These are phyloP conservation scores for Petrolisthes cinctipes DNA, from an alignment of 2,888 invertebrate genomes.

Conservation along the genomic window DNA sequence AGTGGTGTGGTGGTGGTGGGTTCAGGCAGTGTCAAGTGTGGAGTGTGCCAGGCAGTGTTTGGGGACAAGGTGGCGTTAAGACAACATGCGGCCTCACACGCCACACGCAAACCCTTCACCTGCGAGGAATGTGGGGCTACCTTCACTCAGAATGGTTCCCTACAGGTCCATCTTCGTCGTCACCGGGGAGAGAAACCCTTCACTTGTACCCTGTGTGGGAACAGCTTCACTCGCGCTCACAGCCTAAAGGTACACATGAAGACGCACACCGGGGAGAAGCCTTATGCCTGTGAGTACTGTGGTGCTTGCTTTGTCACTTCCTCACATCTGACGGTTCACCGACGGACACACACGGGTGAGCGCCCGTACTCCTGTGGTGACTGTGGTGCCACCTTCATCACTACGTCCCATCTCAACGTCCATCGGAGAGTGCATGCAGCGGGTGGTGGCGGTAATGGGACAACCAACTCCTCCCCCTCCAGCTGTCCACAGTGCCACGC, in stretches of 20 bases:
- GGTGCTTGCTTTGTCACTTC: slow-evolving; percentile 64
- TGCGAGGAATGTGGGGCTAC: slow-evolving; percentile 65
- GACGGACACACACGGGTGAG: slow-evolving; percentile 64
- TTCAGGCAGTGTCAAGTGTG: slow-evolving; percentile 54
- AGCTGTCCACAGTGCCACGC: slow-evolving; percentile 61
- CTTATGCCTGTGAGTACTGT: slow-evolving; percentile 64
- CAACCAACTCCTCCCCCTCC: slow-evolving; percentile 36
- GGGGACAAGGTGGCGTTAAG: slow-evolving; percentile 50
- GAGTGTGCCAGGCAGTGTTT: slow-evolving; percentile 57
- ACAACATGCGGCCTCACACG: slow-evolving; percentile 61
- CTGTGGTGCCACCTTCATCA: slow-evolving; percentile 64
- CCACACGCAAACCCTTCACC: slow-evolving; percentile 57
- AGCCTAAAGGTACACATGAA: slow-evolving; percentile 65
- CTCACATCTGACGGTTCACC: slow-evolving; percentile 64
- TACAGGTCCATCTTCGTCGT: slow-evolving; percentile 63
- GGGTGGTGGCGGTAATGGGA: slow-evolving; percentile 39
- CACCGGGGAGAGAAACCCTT: slow-evolving; percentile 65
- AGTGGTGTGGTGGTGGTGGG: slow-evolving; percentile 53
- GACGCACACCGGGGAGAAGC: slow-evolving; percentile 65
- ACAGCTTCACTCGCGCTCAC: slow-evolving; percentile 62
- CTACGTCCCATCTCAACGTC: slow-evolving; percentile 64
- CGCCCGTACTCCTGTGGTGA: slow-evolving; percentile 63
- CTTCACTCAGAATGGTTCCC: slow-evolving; percentile 64
- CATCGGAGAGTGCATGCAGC: slow-evolving; percentile 61
- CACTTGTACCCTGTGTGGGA: slow-evolving; percentile 61